Base-by-base conservation (phyloP, 2,888 invertebrate species). In the Chrysotoxum bicinctum region DNA sequence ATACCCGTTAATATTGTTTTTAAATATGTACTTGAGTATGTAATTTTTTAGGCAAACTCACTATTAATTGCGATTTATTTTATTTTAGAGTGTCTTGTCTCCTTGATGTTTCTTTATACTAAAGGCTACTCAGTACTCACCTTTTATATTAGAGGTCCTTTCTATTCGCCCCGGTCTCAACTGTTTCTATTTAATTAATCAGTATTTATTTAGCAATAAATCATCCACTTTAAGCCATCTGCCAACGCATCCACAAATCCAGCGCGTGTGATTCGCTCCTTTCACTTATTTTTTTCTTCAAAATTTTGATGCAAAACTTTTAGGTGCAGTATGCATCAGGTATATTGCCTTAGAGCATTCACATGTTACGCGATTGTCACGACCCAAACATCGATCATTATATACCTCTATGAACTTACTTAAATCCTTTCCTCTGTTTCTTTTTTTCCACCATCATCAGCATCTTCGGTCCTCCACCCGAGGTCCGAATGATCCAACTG, bases 351-450 rank as follows among this genome's bases (percentile, higher is more conserved):
- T 43, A 19, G 35, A 62, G 52, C 35, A 56, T 69, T 75, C 48
- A 45, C 75, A 70, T 80, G 75, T 80, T 75, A 75, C 69, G 75
- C 62, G 62, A 75, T 80, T 69, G 60, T 75, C 69, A 80, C 80
- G 80, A 80, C 35, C 52, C 45, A 69, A 69, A 54, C 75, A 80
- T 80, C 75, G 75, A 80, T 80, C 80, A 80, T 62, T 60, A 19
- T 69, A 14, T 12, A n/a, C n/a, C 4, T 26, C 14, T 26, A 52
- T 26, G n/a, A 26, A 30, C 75, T 19, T 79, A 73, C 32, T 58
- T 66, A 16, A 70, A 66, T 40, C 58, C 54, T 69, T 66, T 79
- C 50, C 37, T 16, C n/a, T 52, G 9, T 1, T 48, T 16, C 14
- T 56, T 16, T 56, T n/a, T n/a, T n/a, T n/a, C n/a, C 32, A 21